Base-by-base conservation (phyloP, 1,140 invertebrate species). In the Fragariocoptes setiger region DNA sequence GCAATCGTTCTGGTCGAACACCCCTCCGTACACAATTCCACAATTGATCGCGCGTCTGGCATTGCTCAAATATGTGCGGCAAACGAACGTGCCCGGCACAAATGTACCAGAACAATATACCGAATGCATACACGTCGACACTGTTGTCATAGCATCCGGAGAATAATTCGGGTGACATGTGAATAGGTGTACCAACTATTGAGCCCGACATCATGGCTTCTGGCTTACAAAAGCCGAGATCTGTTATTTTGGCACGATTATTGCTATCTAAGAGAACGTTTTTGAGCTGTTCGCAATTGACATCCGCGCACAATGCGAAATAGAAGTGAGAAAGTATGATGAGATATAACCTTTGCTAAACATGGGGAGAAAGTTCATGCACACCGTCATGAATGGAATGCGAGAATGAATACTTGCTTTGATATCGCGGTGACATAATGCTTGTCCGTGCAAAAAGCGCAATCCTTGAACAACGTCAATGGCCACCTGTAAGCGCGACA, bases 51-150 rank as follows among this genome's bases (percentile, higher is more conserved):
- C 83, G 83, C 47, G 75, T 79, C 48, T 70, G 69, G 56, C 78
- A 83, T 45, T 74, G 68, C 51, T 83, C 76, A 58, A 80, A 85
- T 2, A 70, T 67, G 39, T 66, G 65, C 3, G 80, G 78, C 31
- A 83, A 60, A 50, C 65, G 66, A 0, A 78, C 71, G 50, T 73
- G 69, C 3, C 76, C 77, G 3, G 77, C 70, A 60, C 77, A 82
- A 41, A 82, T 65, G 48, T 80, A 82, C 79, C 78, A 85, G 56
- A 83, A 80, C 17, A 85, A 56, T 40, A 86, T 76, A 1, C 78
- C 79, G 57, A 86, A 85, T 1, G 78, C 78, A 54, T 83, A 85
- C 1, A 83, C 71, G 53, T 86, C 78, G 14, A 86, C 78, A 44
- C 69, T 70, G 48, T 70, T 74, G 51, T 80, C 74, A 51, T 85